Base-by-base conservation (phyloP, 2,797 vertebrate genomes). In the Hydrolagus colliei region DNA sequence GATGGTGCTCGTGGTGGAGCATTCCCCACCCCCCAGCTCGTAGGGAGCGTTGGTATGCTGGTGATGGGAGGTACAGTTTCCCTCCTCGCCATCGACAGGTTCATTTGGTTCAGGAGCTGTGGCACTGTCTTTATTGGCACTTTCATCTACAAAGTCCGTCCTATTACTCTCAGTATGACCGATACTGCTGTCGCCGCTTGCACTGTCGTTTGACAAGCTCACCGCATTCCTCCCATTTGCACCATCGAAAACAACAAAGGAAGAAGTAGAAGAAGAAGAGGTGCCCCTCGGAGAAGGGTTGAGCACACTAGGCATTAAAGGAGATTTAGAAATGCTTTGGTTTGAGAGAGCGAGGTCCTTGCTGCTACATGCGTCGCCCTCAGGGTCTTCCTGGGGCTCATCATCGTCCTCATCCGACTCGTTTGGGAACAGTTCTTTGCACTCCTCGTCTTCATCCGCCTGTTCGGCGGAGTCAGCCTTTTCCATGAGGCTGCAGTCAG, bases 251-350 rank as follows among this genome's bases (percentile, higher is more conserved):
- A 96, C 95, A 91, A 91, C 94, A 93, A 94, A 93, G 93, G 96
- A 96, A 93, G 96, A 96, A 94, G 95, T 93, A 91, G 95, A 95
- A 93, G 93, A 95, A 94, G 96, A 97, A 95, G 95, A 94, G 92
- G 95, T 94, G 89, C 95, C 92, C 95, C 96, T 95, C 9, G 95
- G 95, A 96, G 97, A 92, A 91, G 96, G 96, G 96, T 97, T 97
- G 93, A 97, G 95, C 96, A 96, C 93, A 91, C 95, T 96, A 98
- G 97, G 97, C 96, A 98, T 98, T 96, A 99, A 98, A 96, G 97
- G 96, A 98, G 97, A 97, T 97, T 97, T 97, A 96, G 97, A 98
- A 97, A 98, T 97, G 96, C 98, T 99, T 99, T 99, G 98, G 98
- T 99, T 99, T 98, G 97, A 98, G 96, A 98, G 96, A 97, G 96